Base-by-base conservation (phyloP, 2,797 vertebrate species). In the Myotis planiceps region DNA sequence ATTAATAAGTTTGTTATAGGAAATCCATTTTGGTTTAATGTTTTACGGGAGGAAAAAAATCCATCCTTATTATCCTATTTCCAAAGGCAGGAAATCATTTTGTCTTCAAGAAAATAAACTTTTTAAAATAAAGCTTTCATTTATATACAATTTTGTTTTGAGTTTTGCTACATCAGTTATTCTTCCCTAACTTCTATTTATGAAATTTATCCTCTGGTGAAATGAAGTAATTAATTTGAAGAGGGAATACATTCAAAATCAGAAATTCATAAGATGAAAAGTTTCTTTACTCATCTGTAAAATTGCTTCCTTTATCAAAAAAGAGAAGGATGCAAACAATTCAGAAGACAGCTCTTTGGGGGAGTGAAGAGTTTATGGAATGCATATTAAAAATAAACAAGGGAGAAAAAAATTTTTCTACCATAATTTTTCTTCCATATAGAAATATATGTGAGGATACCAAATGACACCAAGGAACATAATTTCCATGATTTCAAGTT, bases 191-290 rank as follows among this genome's bases (percentile, higher is more conserved):
- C 34, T 81, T 86, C 37, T 78, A 19, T 69, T 92, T 93, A 47
- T 32, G 5, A 32, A 82, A 6, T 80, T 93, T 90, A 63, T 18
- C 5, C 42, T 79, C 42, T 51, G 7, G 34, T 78, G n/a, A 58
- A 81, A 85, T 79, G 23, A 95, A 88, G 37, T 78, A 96, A 92
- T 96, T 97, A 92, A 89, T 88, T 90, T 78, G 79, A 83, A 80
- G 32, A 51, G 29, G 6, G 18, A 76, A 94, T 75, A 72, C 4
- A 65, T 83, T 60, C 32, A 80, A 90, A 87, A 71, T 72, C 14
- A 91, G n/a, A 88, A 95, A 84, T 91, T 91, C n/a, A 65, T 51
- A 84, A 76, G 55, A 90, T 78, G 32, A 78, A 95, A 95, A 83
- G 3, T 66, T 87, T 92, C 63, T 96, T 96, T 95, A 92, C 25